Base-by-base conservation (phyloP, 1,140 invertebrate species). In the Achroia grisella region DNA sequence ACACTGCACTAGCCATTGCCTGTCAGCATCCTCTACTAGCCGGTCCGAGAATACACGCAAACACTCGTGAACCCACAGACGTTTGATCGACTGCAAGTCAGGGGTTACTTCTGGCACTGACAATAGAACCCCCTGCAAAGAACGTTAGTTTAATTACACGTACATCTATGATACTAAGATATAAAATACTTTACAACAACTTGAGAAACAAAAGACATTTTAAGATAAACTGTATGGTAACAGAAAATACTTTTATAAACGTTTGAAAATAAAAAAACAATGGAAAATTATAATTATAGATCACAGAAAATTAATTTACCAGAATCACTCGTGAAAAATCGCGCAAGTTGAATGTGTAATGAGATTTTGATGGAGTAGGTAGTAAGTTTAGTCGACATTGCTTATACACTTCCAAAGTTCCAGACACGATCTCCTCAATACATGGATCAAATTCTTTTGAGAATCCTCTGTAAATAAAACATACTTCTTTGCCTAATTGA, bases 21-120 rank as follows among this genome's bases (percentile, higher is more conserved):
- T 85, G 72, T 98, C 97, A 0, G 54, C 46, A 28, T 93, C 90
- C 62, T 98, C 95, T 1, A 97, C 91, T 13, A 98, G 86, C 50
- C 97, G 91, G 87, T 99, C 97, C 44, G 96, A 95, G 81, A 97
- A 99, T 1, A 99, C 97, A 15, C 97, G 89, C 45, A 97, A 86
- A 40, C 96, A 92, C 87, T 99, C 97, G 72, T 99, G 97, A 8
- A 98, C 92, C 97, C 97, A 98, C 0, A 98, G 86, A 44, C 95
- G 88, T 69, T 98, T 97, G 89, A 99, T 95, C 3, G 93, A 91
- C 5, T 90, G 87, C n/a, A 96, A 83, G 48, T 95, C 93, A 60
- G 95, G 92, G 66, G 95, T 97, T 8, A 95, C 94, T 87, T 98
- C 95, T 0, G 97, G 97, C 1, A 95, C 94, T 0, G 96, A 98